Evolutionary conservation across 2,888 invertebrate species (phyloP).

Genomic region (Spilarctia lutea): DNA sequence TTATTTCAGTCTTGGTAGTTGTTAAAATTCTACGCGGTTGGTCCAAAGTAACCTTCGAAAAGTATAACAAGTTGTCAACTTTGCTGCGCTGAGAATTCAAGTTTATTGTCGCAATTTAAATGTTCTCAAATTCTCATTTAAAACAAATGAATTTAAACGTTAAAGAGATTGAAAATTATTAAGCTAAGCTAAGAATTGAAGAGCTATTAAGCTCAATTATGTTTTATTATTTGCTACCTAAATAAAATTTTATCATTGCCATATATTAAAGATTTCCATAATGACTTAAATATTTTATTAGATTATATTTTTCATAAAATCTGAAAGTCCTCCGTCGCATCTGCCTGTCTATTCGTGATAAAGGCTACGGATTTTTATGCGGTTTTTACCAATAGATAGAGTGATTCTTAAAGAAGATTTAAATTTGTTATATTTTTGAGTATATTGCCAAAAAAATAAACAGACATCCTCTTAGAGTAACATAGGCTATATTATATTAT

Average conservation of each 20-base stretch:
- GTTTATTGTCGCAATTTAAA: neutral
- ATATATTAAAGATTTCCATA: neutral
- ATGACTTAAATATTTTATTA: no score
- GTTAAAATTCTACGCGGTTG: neutral
- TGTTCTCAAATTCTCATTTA: neutral
- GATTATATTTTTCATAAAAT: no score
- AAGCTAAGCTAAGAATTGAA: no score
- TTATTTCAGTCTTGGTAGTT: neutral
- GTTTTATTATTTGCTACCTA: neutral
- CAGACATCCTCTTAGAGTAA: no score
- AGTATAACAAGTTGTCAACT: conserved; percentile 10
- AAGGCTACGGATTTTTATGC: no score
- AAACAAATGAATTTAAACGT: conserved; percentile 2
- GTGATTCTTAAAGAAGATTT: no score
- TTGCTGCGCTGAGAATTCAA: neutral
- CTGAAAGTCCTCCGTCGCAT: no score
- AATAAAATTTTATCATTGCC: neutral
- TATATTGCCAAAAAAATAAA: no score
- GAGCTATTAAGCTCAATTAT: neutral
- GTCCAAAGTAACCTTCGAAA: conserved; percentile 4
- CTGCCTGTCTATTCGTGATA: no score
- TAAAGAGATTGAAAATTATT: neutral
- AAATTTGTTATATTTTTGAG: no score
- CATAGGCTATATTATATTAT: no score
- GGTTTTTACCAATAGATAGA: no score